phyloP scores from a whole-genome alignment of 1,140 invertebrate species.

The Aphaenogaster ashmeadi region DNA sequence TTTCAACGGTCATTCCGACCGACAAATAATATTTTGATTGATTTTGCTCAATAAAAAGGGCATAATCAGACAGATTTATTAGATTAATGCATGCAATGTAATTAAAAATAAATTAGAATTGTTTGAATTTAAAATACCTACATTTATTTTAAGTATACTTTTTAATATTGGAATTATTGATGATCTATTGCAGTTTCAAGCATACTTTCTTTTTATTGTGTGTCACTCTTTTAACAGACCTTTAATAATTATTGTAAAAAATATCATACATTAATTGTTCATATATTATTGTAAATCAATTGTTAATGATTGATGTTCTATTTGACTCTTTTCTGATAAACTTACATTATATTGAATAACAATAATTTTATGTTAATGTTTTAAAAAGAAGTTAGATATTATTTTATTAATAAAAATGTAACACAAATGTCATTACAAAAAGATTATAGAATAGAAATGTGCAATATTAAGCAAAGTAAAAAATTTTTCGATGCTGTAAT shows the following conservation, averaged over 20 bases:
- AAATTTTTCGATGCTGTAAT: conserved; percentile 58
- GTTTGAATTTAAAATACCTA: neutral
- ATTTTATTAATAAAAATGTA: neutral
- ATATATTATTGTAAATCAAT: neutral
- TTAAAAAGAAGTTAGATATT: neutral
- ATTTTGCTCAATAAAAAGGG: neutral
- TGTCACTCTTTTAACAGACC: neutral
- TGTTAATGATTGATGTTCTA: neutral
- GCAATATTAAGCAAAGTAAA: too few species aligned
- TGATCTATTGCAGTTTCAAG: neutral
- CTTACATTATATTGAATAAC: neutral
- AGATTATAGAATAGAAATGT: neutral
- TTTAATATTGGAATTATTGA: neutral
- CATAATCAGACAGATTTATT: neutral
- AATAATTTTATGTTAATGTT: neutral
- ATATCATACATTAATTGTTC: neutral
- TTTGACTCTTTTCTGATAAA: neutral
- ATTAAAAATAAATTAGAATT: neutral
- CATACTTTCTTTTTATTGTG: neutral
- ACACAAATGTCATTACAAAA: neutral
- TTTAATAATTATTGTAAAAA: neutral
- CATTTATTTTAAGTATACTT: neutral
- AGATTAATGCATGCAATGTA: neutral
- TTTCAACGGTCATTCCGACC: neutral
- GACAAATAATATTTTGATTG: neutral